Evolutionary conservation across 1,140 invertebrate species (phyloP), one percentile per base, ranked within the genome.

Genomic region (honey bee (Apis mellifera)): DNA sequence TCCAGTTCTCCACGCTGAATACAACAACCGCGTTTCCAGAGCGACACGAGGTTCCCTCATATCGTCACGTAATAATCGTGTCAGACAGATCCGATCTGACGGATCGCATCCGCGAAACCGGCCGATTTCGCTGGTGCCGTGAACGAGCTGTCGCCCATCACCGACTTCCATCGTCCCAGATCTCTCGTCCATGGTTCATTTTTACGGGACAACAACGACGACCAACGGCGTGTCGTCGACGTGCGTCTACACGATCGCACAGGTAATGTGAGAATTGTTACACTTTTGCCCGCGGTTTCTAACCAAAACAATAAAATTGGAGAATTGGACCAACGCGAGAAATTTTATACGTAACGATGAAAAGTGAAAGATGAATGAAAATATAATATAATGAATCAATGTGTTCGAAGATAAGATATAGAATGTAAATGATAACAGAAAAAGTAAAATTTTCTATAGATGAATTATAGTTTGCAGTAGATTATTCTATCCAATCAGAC

Each of bases 141-240:
- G 62, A 66, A 76, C 66, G 78, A 54, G 13, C 23, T 60, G 77
- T 60, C 62, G 71, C 21, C 78, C 78, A 76, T 66, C 59, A 62
- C 59, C 70, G 54, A 76, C 78, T 87, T 86, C 80, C 64, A 57
- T 26, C 62, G 85, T 78, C 62, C 85, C 59, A 81, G 66, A 84
- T 87, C 84, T 83, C 19, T 59, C 71, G 81, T 85, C 83, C 83
- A 75, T 80, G 86, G 75, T 87, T 74, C 78, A 85, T 88, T 87
- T 88, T 88, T 75, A 78, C 57, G 54, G 73, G 57, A 85, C 82
- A 82, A 88, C 69, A 82, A 88, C 69, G 81, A 81, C 17, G 74
- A 50, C 66, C 68, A 72, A 83, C 70, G 54, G 32, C 68, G 50
- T 76, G 72, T 76, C 71, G 82, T 70, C 62, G 21, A 66, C 76